Base-by-base conservation (phyloP, 2,888 invertebrate genomes). In the Galerucella nymphaeae region DNA sequence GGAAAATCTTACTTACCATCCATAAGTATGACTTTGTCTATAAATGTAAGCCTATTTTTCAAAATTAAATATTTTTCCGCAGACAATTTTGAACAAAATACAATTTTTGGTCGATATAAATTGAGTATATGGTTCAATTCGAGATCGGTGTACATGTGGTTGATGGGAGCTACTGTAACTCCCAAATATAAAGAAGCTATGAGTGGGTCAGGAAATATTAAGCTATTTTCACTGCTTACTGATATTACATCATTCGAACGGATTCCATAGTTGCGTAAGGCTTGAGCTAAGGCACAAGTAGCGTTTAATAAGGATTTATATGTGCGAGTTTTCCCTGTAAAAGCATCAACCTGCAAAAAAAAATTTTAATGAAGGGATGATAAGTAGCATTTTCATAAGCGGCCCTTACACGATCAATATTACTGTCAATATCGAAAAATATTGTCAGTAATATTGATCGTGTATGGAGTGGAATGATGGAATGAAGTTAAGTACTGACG, bases 31-130 rank as follows among this genome's bases (percentile, higher is more conserved):
- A 92, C 81, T 74, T 88, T 88, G 77, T 90, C 85, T 13, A 91
- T 71, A 58, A 70, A 78, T 1, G 41, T 16, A 10, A 76, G 55
- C 38, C 72, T 64, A 13, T 66, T 23, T 64, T 88, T 87, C 70
- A 63, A 5, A 14, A 5, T 9, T 72, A 88, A 82, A 57, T 91
- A 84, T 73, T 89, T 90, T 76, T 89, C 87, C 2, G 89, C 84
- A 13, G 89, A 88, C 18, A 87, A 82, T n/a, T 88, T 87, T 0
- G 93, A 92, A 48, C 90, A 89, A 82, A 93, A 91, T 76, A 93
- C 88, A 64, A 90, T 86, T 82, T 90, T 91, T 61, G 93, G 93
- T 80, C 90, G 90, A 0, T 91, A 90, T 72, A 93, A 89, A 71
- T 88, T 89, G 1, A 92, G 81, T 16, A 90, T 86, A 81, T 93